Evolutionary conservation across 2,113 vertebrate genomes (phyloP).

Genomic region (Stegastes partitus): DNA sequence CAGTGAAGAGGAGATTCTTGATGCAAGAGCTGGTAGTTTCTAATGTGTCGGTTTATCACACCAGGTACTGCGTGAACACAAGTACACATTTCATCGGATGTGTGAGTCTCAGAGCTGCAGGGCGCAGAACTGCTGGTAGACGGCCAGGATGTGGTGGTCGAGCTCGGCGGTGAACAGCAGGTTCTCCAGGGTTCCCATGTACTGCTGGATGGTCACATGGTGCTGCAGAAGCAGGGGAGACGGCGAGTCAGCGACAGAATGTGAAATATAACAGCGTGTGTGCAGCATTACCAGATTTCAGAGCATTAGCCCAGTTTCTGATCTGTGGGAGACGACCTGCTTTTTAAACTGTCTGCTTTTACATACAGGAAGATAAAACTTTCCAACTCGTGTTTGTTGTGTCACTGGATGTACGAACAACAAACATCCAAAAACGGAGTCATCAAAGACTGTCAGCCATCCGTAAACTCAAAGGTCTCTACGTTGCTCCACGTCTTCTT

Average conservation of each 20-base stretch:
- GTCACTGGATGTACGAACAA: too few relatives aligned
- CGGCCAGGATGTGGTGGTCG: slow-evolving; percentile 96
- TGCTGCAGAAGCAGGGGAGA: slow-evolving; percentile 82
- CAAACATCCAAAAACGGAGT: too few relatives aligned
- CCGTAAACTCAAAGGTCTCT: too few relatives aligned
- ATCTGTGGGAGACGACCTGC: too few relatives aligned
- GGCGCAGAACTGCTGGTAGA: slow-evolving; percentile 98
- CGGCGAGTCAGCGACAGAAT: not conserved
- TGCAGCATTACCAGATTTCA: too few relatives aligned
- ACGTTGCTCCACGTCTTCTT: too few relatives aligned
- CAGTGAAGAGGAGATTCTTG: slow-evolving; percentile 74
- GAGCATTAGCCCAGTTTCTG: too few relatives aligned
- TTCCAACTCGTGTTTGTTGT: too few relatives aligned
- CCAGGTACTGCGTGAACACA: slow-evolving; percentile 13
- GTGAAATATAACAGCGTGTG: not conserved
- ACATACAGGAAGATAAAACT: too few relatives aligned
- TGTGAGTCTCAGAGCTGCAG: slow-evolving; percentile 89
- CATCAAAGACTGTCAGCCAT: too few relatives aligned
- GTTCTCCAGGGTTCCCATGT: slow-evolving; percentile 98
- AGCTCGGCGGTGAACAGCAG: slow-evolving; percentile 98
- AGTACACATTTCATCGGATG: slow-evolving; percentile 1
- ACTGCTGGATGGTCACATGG: slow-evolving; percentile 97
- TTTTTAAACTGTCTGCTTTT: too few relatives aligned
- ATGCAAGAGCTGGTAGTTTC: slow-evolving; percentile 77
- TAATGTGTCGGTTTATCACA: slow-evolving; percentile 36